A percentile compares a stretch with the other conserved stretches of the same genome.
Conservation (phyloP, 30 jellyfish, hydroid and myxozoan species). For the Pseudorhiza aurosa region DNA sequence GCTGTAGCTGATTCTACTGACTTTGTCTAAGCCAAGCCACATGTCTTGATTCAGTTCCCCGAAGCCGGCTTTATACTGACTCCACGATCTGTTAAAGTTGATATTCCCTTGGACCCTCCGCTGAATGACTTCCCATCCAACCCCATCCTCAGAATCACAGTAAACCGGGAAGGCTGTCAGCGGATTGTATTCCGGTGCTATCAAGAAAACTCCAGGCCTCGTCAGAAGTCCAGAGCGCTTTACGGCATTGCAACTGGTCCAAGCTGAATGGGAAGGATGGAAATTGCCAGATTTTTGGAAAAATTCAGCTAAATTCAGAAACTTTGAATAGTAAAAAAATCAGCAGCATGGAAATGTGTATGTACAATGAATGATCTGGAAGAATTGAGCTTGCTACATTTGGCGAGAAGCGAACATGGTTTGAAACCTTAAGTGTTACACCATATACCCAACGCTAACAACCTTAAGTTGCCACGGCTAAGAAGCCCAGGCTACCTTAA, state of each 20-base stretch:
- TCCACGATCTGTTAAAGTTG: conserved; percentile 33
- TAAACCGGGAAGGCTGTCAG: conserved; percentile 14
- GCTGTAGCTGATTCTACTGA: neutral
- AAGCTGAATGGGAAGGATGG: too few relatives aligned
- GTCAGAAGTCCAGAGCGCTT: neutral
- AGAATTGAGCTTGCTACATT: too few relatives aligned
- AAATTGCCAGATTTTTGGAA: too few relatives aligned
- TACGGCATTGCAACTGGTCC: neutral
- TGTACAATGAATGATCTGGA: too few relatives aligned
- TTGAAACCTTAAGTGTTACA: too few relatives aligned
- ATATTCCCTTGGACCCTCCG: neutral
- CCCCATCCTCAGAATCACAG: neutral
- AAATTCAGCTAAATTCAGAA: too few relatives aligned
- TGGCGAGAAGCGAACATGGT: too few relatives aligned
- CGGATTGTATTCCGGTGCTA: conserved; percentile 1
- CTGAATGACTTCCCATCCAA: conserved; percentile 34
- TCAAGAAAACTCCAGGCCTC: neutral
- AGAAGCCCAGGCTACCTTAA: too few relatives aligned
- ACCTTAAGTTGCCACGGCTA: too few relatives aligned
- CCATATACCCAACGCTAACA: too few relatives aligned
- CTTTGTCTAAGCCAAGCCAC: conserved; percentile 43
- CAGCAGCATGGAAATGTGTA: too few relatives aligned
- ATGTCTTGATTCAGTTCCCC: conserved; percentile 19
- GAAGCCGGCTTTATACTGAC: conserved; percentile 29
- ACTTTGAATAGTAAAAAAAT: too few relatives aligned